Evolutionary conservation across 2,113 vertebrate species (phyloP).

Genomic region (Entomyzon cyanotis): DNA sequence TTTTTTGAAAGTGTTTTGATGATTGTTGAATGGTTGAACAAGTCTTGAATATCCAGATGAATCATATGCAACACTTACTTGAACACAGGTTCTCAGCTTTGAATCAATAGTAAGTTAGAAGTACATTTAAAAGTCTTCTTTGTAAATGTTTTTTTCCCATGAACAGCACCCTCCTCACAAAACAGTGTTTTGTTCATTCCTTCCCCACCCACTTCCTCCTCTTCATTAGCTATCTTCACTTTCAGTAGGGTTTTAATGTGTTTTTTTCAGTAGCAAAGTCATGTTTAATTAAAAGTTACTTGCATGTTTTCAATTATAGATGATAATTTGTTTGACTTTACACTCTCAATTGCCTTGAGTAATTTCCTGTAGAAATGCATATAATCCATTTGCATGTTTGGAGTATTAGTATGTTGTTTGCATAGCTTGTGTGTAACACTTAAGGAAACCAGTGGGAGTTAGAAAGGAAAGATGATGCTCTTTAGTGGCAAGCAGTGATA

Average conservation of each 20-base stretch:
- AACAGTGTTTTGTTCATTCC: not conserved
- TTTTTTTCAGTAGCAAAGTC: conserved; percentile 52
- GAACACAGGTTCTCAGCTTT: not conserved
- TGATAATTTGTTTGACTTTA: conserved; percentile 72
- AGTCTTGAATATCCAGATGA: not conserved
- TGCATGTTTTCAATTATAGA: conserved; percentile 55
- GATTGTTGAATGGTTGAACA: not conserved
- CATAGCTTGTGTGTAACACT: conserved; percentile 34
- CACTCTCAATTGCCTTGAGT: conserved; percentile 65
- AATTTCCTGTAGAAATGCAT: conserved; percentile 58
- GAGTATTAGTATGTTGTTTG: conserved; percentile 48
- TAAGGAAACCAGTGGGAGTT: conserved; percentile 26
- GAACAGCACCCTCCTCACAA: not conserved
- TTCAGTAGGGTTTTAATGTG: conserved; percentile 27
- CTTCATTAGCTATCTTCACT: not conserved
- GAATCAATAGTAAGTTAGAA: not conserved
- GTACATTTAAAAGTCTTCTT: not conserved
- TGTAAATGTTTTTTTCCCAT: not conserved
- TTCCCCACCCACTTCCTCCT: not conserved
- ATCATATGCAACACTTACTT: not conserved
- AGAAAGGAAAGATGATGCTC: not conserved
- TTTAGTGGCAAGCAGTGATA: not conserved
- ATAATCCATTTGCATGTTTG: conserved; percentile 57
- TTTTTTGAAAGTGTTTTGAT: not conserved
- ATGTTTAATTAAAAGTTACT: conserved; percentile 70